Conservation (phyloP, 2,113 vertebrate genomes). For the Stictonetta naevosa region DNA sequence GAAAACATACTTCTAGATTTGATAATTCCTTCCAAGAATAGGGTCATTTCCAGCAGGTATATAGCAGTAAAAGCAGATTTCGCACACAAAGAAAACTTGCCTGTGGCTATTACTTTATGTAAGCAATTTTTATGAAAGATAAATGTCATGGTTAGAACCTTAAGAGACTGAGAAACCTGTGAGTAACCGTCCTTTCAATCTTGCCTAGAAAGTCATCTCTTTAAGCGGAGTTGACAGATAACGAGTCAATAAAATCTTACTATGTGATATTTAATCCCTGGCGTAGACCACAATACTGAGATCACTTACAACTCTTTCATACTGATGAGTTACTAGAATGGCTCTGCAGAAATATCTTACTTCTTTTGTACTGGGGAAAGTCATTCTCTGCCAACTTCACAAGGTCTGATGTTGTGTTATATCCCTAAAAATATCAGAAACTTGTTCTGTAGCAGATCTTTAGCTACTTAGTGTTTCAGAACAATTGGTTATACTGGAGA, state of each 20-base stretch:
- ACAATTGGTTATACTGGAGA: not conserved
- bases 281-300: not conserved
- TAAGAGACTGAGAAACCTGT: not conserved
- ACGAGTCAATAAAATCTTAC: conserved; percentile 30
- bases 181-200: not conserved
- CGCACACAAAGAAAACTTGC: conserved; percentile 10
- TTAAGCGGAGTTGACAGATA: conserved; percentile 36
- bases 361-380: not conserved
- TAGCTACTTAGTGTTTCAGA: not conserved
- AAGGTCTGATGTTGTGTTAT: not conserved
- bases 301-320: not conserved
- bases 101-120: not conserved
- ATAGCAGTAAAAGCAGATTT: not conserved
- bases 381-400: not conserved
- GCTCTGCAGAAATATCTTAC: not conserved
- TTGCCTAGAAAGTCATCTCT: not conserved
- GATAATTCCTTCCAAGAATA: conserved; percentile 1
- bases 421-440: not conserved
- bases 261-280: conserved; percentile 48
- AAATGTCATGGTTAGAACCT: conserved; percentile 1
- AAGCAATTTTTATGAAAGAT: conserved; percentile 27
- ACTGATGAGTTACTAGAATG: not conserved
- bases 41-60: not conserved
- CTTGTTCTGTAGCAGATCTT: not conserved
- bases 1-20: not conserved